Evolutionary conservation across 2,797 vertebrate species (phyloP).

Genomic region (Pseudotriccus pelzelni): DNA sequence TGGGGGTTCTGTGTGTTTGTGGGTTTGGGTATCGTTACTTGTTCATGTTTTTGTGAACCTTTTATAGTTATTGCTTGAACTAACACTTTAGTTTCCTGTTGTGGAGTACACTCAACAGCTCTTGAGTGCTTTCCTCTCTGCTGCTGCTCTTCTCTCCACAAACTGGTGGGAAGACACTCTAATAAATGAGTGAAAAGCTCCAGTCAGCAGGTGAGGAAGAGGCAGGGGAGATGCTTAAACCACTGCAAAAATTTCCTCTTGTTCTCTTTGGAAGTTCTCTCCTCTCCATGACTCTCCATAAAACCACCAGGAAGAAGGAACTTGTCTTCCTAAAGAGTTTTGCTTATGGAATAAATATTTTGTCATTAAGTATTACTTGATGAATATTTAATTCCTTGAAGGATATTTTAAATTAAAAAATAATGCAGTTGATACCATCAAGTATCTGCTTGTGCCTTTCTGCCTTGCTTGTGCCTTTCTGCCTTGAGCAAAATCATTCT

Average conservation of each 20-base stretch:
- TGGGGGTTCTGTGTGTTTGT: background rate
- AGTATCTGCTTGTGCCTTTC: background rate
- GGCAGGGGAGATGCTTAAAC: background rate
- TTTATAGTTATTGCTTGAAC: background rate
- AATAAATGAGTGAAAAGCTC: background rate
- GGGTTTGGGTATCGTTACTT: background rate
- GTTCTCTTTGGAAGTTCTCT: background rate
- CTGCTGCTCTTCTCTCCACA: background rate
- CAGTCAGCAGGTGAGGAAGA: background rate
- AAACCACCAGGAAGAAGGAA: background rate
- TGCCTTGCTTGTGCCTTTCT: background rate
- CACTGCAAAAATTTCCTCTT: background rate
- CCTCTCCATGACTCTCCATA: too few species aligned
- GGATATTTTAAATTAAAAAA: background rate
- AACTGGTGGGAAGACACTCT: background rate
- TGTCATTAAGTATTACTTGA: background rate
- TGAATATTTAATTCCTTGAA: background rate
- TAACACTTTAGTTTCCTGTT: background rate
- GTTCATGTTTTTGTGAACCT: rapidly evolving
- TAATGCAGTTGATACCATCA: background rate
- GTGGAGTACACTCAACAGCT: background rate
- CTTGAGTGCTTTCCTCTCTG: background rate
- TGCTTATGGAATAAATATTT: background rate
- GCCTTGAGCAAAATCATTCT: background rate
- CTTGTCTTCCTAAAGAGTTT: background rate